phyloP scores from a whole-genome alignment of 2,797 vertebrate species.

The Chiroxiphia lanceolata region DNA sequence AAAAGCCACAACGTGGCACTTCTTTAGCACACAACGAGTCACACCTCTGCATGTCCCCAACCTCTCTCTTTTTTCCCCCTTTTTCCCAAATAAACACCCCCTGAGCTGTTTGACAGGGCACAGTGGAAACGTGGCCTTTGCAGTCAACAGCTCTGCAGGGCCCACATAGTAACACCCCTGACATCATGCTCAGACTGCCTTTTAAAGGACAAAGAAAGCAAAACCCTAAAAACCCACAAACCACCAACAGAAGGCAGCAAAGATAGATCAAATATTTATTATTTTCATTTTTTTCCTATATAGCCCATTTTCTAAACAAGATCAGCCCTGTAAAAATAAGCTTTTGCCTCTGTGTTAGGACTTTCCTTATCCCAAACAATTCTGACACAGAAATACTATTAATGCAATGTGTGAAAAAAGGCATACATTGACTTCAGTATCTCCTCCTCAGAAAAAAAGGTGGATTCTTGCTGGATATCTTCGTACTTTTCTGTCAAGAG shows the following conservation, averaged over 20 bases:
- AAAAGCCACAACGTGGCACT: not conserved
- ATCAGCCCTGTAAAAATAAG: not conserved
- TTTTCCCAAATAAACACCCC: not conserved
- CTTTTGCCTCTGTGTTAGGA: no score
- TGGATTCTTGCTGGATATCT: conserved; percentile 43
- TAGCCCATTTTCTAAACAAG: not conserved
- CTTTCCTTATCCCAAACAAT: not conserved
- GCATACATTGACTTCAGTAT: conserved; percentile 76
- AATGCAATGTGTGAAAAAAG: not conserved
- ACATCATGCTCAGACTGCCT: not conserved
- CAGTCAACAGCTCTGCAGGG: not conserved
- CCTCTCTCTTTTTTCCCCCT: not conserved
- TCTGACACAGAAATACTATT: not conserved
- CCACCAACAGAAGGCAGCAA: not conserved
- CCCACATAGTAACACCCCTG: fast-evolving
- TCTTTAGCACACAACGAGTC: not conserved
- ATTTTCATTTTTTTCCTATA: not conserved
- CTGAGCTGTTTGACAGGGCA: not conserved
- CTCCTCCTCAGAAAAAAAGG: conserved; percentile 59
- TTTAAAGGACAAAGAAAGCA: not conserved
- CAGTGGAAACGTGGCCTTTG: not conserved
- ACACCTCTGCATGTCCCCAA: not conserved
- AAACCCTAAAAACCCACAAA: not conserved
- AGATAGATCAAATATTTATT: not conserved
- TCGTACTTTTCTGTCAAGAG: conserved; percentile 67